These are phyloP conservation scores for Bombus superbus DNA, from an alignment of 1,140 invertebrate genomes.

Conservation along the genomic window DNA sequence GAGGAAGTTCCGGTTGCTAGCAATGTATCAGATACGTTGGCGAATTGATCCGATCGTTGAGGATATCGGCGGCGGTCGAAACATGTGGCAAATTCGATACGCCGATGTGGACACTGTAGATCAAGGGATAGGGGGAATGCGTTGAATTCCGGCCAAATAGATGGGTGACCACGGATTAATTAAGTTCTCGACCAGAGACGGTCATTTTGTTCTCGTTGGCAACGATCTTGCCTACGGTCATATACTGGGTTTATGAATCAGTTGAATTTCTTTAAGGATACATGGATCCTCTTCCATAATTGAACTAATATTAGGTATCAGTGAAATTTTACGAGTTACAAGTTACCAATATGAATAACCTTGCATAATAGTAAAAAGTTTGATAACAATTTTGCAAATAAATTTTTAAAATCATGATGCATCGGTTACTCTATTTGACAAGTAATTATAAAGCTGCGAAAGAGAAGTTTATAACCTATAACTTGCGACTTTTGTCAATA, in stretches of 20 bases:
- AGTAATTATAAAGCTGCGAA: no score
- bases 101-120: constrained; percentile 3
- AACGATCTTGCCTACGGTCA: no score
- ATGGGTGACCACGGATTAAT: constrained; percentile 47
- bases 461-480: no score
- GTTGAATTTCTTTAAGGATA: constrained; percentile 11
- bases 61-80: not conserved
- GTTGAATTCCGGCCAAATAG: constrained; percentile 38
- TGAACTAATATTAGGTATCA: not conserved
- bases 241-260: not conserved
- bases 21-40: constrained; percentile 31
- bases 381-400: no score
- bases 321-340: not conserved
- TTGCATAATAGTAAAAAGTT: no score
- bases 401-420: no score
- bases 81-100: constrained; percentile 56
- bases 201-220: no score
- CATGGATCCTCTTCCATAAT: not conserved
- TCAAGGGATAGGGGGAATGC: constrained; percentile 24
- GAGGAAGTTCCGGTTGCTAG: not conserved
- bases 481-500: no score
- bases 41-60: constrained; percentile 42
- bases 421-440: no score
- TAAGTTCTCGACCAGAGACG: not conserved
- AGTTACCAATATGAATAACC: no score